Conservation (phyloP, 2,888 invertebrate genomes). For the Synanthedon myopaeformis region DNA sequence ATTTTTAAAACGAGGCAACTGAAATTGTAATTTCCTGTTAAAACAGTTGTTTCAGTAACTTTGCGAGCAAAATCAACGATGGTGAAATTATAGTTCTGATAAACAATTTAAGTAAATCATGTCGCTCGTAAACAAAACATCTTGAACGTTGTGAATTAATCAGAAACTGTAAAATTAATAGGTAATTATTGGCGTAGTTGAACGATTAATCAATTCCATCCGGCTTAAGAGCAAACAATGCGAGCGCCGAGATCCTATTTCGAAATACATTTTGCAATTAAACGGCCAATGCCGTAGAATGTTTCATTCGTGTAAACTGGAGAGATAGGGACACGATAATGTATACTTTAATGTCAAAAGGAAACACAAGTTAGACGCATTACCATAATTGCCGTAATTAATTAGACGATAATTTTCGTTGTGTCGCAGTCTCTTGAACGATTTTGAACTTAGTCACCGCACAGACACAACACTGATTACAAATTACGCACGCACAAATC, state of each 20-base stretch:
- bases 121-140: slow-evolving; percentile 9
- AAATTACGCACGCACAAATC: too few relatives aligned
- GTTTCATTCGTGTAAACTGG: slow-evolving; percentile 6
- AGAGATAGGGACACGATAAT: slow-evolving; percentile 5
- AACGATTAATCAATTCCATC: slow-evolving; percentile 37
- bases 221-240: slow-evolving; percentile 33
- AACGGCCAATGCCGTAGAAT: slow-evolving; percentile 18
- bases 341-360: slow-evolving; percentile 1
- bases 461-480: too few relatives aligned
- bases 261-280: slow-evolving; percentile 34
- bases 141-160: slow-evolving; percentile 8
- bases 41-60: too few relatives aligned
- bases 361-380: slow-evolving; percentile 14
- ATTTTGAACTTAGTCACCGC: too few relatives aligned
- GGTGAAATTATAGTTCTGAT: too few relatives aligned
- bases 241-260: slow-evolving; percentile 25
- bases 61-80: too few relatives aligned
- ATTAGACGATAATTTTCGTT: slow-evolving; percentile 1
- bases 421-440: background rate
- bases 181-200: slow-evolving; percentile 24
- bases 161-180: slow-evolving; percentile 18
- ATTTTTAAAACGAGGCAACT: too few relatives aligned
- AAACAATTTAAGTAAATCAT: too few relatives aligned
- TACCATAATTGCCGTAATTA: slow-evolving; percentile 10
- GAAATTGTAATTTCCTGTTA: too few relatives aligned